Evolutionary conservation across 1,140 invertebrate species (phyloP).

Genomic region (Dinoponera quadriceps): DNA sequence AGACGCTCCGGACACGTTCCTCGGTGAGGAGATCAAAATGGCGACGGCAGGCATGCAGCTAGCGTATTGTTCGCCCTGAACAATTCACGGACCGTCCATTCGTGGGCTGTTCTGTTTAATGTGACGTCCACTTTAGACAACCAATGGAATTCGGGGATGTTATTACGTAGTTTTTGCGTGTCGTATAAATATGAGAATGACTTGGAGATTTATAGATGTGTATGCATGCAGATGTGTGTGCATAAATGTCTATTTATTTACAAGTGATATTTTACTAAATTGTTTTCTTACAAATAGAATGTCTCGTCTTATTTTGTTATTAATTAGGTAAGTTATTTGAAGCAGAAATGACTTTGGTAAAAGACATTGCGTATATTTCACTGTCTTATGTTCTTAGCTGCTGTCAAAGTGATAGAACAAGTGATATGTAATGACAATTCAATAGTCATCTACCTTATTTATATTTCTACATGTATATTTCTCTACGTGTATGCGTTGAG

Average conservation of each 20-base stretch:
- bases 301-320: too few relatives aligned
- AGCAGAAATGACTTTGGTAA: too few relatives aligned
- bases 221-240: too few relatives aligned
- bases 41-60: slow-evolving; percentile 39
- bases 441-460: background rate
- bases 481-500: background rate
- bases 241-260: too few relatives aligned
- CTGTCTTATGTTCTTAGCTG: background rate
- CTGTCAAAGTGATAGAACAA: background rate
- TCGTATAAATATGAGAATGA: too few relatives aligned
- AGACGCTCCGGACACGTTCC: slow-evolving; percentile 51
- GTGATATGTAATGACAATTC: background rate
- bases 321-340: too few relatives aligned
- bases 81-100: background rate
- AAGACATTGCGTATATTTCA: too few relatives aligned
- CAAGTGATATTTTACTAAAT: too few relatives aligned
- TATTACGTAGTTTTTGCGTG: too few relatives aligned
- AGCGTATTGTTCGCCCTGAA: slow-evolving; percentile 34
- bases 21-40: slow-evolving; percentile 66
- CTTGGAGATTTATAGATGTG: too few relatives aligned
- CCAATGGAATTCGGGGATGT: too few relatives aligned
- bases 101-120: background rate
- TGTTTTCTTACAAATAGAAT: too few relatives aligned
- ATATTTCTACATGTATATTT: background rate
- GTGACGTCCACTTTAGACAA: background rate